A percentile compares a stretch with the other conserved stretches of the same genome.
phyloP scores from a whole-genome alignment of 1,140 invertebrate genomes.

The Apis laboriosa region DNA sequence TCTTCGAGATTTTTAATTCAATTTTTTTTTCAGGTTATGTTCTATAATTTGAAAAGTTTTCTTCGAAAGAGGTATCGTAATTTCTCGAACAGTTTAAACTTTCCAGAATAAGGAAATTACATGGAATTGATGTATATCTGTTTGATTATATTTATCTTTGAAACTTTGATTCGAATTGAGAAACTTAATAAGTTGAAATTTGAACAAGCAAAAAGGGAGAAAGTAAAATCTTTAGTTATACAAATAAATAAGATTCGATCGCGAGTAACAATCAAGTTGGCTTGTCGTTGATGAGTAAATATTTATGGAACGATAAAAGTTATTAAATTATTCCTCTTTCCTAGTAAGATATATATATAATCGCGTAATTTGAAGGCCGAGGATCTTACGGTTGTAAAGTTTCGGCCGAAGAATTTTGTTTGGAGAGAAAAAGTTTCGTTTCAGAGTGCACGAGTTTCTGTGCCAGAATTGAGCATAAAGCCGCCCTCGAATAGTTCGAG shows the following conservation, averaged over 20 bases:
- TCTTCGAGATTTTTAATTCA: too few relatives aligned
- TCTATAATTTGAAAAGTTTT: too few relatives aligned
- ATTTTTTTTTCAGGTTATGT: too few relatives aligned
- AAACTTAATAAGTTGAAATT: too few relatives aligned
- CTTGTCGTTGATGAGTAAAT: neutral
- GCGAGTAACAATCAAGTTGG: neutral
- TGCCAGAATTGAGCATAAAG: neutral
- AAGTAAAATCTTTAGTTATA: neutral
- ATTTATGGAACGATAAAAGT: neutral
- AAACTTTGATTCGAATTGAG: too few relatives aligned
- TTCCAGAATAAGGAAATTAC: too few relatives aligned
- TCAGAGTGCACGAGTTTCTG: conserved; percentile 5
- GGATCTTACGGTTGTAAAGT: conserved; percentile 6
- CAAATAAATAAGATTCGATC: neutral
- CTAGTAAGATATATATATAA: neutral
- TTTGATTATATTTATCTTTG: too few relatives aligned
- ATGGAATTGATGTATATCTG: too few relatives aligned
- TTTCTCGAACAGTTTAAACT: too few relatives aligned
- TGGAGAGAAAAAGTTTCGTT: neutral
- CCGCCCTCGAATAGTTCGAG: neutral
- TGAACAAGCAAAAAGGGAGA: too few relatives aligned
- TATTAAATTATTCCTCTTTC: neutral
- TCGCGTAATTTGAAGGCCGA: neutral
- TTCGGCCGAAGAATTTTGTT: neutral
- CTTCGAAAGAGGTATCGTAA: too few relatives aligned